Conservation (phyloP, 2,797 vertebrate genomes). For the Meriones psammophilus region DNA sequence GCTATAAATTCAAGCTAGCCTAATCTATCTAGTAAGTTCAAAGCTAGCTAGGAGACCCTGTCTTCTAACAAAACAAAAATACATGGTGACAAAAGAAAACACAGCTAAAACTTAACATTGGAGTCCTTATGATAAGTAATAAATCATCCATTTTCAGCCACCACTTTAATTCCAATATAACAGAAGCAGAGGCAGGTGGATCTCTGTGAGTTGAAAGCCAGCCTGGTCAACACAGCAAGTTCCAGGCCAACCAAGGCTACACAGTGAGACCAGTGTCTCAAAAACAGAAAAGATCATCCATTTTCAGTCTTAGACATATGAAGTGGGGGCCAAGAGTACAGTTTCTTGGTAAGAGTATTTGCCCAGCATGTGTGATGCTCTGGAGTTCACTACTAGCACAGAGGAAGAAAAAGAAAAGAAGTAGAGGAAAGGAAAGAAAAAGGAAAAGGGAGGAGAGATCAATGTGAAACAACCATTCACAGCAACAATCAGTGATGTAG, state of each 20-base stretch:
- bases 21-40: neutral
- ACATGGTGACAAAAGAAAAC: constrained; percentile 62
- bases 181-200: neutral
- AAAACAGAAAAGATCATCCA: neutral
- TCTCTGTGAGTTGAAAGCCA: neutral
- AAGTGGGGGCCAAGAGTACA: neutral
- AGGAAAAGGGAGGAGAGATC: neutral
- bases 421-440: neutral
- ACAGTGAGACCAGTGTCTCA: neutral
- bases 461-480: constrained; percentile 26
- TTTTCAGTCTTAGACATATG: constrained; percentile 56
- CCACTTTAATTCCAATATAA: neutral
- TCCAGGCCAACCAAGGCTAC: neutral
- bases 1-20: neutral
- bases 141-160: constrained; percentile 32
- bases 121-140: constrained; percentile 18
- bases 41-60: neutral
- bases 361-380: neutral
- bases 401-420: neutral
- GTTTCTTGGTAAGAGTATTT: neutral
- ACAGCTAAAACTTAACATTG: constrained; percentile 51
- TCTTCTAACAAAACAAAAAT: neutral
- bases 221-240: neutral
- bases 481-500: neutral
- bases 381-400: neutral